Evolutionary conservation across 2,797 vertebrate genomes (phyloP).

Genomic region (Pangasius djambal): DNA sequence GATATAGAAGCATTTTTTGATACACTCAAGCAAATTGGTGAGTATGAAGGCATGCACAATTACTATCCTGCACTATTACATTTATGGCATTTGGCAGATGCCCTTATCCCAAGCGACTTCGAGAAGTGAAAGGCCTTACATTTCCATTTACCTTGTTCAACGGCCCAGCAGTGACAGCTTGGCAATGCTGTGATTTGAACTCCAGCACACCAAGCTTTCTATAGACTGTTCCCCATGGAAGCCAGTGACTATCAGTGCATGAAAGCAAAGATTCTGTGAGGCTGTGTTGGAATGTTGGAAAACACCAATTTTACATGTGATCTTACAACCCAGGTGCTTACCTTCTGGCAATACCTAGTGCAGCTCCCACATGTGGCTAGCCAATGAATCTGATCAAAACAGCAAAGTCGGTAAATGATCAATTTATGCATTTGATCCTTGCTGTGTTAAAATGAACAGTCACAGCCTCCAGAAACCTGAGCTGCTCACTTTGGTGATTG

Average conservation of each 20-base stretch:
- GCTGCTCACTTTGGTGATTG: background rate
- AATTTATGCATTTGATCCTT: background rate
- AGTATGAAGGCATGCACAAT: background rate
- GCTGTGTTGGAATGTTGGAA: background rate
- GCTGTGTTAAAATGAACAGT: background rate
- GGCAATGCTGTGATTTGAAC: background rate
- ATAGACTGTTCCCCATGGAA: background rate
- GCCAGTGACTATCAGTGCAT: background rate
- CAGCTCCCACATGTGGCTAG: background rate
- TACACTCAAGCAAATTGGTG: background rate
- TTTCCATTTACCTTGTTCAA: constrained; percentile 11
- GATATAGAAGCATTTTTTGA: constrained; percentile 1
- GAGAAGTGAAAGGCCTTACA: background rate
- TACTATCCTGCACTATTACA: background rate
- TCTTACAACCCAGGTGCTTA: background rate
- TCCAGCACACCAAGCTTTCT: background rate
- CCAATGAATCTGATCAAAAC: background rate
- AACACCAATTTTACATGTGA: background rate
- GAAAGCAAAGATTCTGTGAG: background rate
- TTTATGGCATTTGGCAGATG: constrained; percentile 1
- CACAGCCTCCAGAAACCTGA: background rate
- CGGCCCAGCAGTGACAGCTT: background rate
- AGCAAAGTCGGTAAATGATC: background rate
- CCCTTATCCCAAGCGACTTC: background rate
- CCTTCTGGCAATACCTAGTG: background rate